Base-by-base conservation (phyloP, 1,140 invertebrate species). In the Cydia strobilella region DNA sequence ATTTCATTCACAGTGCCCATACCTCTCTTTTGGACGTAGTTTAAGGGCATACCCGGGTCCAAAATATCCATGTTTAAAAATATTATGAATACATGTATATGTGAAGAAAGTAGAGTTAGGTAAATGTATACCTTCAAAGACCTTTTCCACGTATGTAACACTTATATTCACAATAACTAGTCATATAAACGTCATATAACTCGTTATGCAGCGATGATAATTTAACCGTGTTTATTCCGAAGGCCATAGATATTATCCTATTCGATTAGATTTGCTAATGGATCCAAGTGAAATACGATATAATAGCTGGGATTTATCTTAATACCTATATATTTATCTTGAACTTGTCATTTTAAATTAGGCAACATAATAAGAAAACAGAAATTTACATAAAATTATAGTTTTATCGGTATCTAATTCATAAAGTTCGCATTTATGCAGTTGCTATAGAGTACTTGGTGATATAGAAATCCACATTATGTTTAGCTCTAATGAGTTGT, bases 221-320 rank as follows among this genome's bases (percentile, higher is more conserved):
- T 69, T 39, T 39, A 35, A 35, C 65, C 65, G 9, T 69, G 65
- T 42, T 69, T 69, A 69, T 18, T 18, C 15, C n/a, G 65, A 69
- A 69, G 65, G 65, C 18, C 65, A 27, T 13, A n/a, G 63, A 18
- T n/a, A 73, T 25, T 73, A 73, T 51, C 72, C 72, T 73, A 73
- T 73, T 73, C 39, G 42, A 73, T 54, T 73, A 48, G 72, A 51
- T 73, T 73, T 51, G 72, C 72, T 48, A 51, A 51, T 48, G 42
- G 13, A 73, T 20, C 20, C 25, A 69, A n/a, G 65, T 69, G 15
- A 35, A 69, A 35, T 31, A 69, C n/a, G 65, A 15, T 31, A 35
- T 69, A 69, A 69, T 69, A 39, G 35, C 35, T 35, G 5, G 54
- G 18, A 59, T 59, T 59, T 59, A 59, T 23, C 54, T 59, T 59